phyloP scores from a whole-genome alignment of 2,888 invertebrate species.

The Caenorhabditis sp. region DNA sequence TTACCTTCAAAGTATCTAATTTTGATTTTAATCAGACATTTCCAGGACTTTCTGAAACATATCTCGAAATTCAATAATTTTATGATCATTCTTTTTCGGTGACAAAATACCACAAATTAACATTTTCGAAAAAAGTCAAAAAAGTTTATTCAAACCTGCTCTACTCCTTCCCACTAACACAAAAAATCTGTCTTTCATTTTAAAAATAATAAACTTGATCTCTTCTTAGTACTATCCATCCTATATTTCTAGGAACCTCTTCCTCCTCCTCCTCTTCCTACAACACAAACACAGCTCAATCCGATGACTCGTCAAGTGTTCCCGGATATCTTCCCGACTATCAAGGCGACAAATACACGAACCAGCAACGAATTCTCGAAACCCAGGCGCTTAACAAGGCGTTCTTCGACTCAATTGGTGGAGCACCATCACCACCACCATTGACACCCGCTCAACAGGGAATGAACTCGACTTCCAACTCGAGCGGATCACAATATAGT shows the following conservation, averaged over 20 bases:
- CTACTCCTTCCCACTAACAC: too few species aligned
- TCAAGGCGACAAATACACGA: constrained; percentile 63
- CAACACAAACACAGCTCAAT: constrained; percentile 7
- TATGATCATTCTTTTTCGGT: too few species aligned
- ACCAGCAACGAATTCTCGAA: constrained; percentile 60
- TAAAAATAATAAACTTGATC: too few species aligned
- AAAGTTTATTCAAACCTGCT: too few species aligned
- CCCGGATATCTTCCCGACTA: constrained; percentile 68
- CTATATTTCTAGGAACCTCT: constrained; percentile 5
- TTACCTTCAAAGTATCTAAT: too few species aligned
- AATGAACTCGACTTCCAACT: constrained; percentile 18
- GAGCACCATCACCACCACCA: constrained; percentile 56
- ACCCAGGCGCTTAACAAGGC: constrained; percentile 60
- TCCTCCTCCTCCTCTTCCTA: not conserved
- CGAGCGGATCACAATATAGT: not conserved
- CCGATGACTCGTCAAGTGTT: constrained; percentile 20
- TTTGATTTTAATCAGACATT: too few species aligned
- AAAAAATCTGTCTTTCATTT: too few species aligned
- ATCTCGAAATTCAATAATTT: too few species aligned
- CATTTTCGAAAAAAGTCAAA: too few species aligned
- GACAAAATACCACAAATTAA: too few species aligned
- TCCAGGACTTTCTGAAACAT: too few species aligned
- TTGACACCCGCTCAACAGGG: constrained; percentile 49
- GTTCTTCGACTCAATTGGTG: constrained; percentile 63
- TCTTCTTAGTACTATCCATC: not conserved